Conservation (phyloP, 2,888 invertebrate species). For the Balanococcus diminutus region DNA sequence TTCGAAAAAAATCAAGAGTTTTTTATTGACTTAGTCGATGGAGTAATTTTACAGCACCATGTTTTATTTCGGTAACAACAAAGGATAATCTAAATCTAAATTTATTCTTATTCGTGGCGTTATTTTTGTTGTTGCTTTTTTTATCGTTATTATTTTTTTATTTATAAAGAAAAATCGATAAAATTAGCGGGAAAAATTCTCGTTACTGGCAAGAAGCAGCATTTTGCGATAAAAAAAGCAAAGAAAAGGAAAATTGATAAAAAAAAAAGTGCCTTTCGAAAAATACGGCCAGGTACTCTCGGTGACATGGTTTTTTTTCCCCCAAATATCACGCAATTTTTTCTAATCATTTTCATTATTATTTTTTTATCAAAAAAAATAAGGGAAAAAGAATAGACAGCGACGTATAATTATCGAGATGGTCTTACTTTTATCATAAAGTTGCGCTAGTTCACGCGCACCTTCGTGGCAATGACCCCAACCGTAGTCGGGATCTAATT, state of each 20-base stretch:
- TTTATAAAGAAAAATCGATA: not conserved
- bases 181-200: not conserved
- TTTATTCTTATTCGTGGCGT: not conserved
- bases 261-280: not conserved
- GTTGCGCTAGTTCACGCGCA: constrained; percentile 13
- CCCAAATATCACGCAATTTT: not conserved
- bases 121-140: not conserved
- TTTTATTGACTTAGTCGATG: too few species aligned
- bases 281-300: not conserved
- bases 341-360: not conserved
- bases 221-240: not conserved
- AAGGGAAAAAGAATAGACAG: not conserved
- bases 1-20: too few species aligned
- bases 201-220: not conserved
- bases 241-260: not conserved
- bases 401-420: not conserved
- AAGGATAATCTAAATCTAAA: not conserved
- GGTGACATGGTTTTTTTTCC: not conserved
- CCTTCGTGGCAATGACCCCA: constrained; percentile 34
- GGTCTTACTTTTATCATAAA: constrained; percentile 38
- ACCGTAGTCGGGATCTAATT: constrained; percentile 12
- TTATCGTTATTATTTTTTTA: not conserved
- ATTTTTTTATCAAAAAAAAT: not conserved
- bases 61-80: not conserved
- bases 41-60: not conserved